Conservation (phyloP, 2,888 invertebrate genomes). For the Galeopsomyia nigrocyanea region DNA sequence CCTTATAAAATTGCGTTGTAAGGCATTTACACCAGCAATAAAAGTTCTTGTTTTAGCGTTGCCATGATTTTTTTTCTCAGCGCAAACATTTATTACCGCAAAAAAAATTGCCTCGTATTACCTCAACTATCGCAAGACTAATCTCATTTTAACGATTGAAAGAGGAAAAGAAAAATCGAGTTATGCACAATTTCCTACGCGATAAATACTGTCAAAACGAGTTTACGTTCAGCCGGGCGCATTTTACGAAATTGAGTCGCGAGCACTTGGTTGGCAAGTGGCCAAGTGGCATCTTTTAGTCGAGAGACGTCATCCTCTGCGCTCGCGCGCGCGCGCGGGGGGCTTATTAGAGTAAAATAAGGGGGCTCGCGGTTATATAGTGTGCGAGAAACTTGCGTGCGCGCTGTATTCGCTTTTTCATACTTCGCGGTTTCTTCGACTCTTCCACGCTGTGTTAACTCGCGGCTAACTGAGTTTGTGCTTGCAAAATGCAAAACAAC, state of each 20-base stretch:
- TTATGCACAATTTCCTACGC: slow-evolving; percentile 6
- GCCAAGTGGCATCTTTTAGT: slow-evolving; percentile 32
- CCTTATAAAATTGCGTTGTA: slow-evolving; percentile 6
- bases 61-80: no score
- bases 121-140: no score
- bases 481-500: slow-evolving; percentile 30
- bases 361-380: slow-evolving; percentile 30
- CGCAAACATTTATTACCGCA: no score
- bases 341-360: slow-evolving; percentile 43
- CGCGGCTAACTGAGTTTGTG: slow-evolving; percentile 10
- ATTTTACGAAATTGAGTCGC: slow-evolving; percentile 36
- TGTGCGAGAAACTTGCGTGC: slow-evolving; percentile 7
- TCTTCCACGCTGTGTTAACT: slow-evolving; percentile 31
- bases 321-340: no score
- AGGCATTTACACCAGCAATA: background rate
- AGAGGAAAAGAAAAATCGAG: no score
- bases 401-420: slow-evolving; percentile 26
- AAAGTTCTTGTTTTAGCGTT: background rate
- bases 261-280: slow-evolving; percentile 21
- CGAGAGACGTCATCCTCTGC: slow-evolving; percentile 28
- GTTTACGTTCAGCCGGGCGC: slow-evolving; percentile 3
- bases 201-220: slow-evolving; percentile 21
- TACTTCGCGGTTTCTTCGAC: slow-evolving; percentile 36
- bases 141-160: no score
- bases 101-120: no score